phyloP scores from a whole-genome alignment of 2,888 invertebrate genomes.

The Perdita meconis region DNA sequence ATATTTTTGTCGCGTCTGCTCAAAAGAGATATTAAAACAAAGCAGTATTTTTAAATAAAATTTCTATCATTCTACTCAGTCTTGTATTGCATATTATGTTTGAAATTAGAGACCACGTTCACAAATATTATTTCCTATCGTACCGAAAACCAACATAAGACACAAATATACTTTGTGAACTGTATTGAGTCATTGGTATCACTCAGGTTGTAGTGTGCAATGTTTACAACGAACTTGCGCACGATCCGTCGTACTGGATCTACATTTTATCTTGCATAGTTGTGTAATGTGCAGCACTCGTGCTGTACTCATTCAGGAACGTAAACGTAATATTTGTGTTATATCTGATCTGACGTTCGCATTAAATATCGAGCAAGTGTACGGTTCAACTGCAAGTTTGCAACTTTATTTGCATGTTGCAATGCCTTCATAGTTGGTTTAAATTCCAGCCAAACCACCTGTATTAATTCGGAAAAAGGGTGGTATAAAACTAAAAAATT shows the following conservation, averaged over 20 bases:
- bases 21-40: background rate
- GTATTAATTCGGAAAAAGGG: constrained; percentile 93
- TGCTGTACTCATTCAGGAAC: constrained; percentile 20
- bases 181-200: background rate
- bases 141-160: background rate
- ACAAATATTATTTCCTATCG: background rate
- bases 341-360: constrained; percentile 42
- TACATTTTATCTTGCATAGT: constrained; percentile 34
- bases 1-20: constrained; percentile 18
- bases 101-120: background rate
- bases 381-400: too few relatives aligned
- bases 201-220: background rate
- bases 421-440: constrained; percentile 94
- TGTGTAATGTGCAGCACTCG: constrained; percentile 29
- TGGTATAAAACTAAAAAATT: constrained; percentile 75
- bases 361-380: constrained; percentile 70
- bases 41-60: constrained; percentile 24
- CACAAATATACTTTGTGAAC: background rate
- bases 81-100: background rate
- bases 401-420: constrained; percentile 87
- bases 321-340: too few relatives aligned
- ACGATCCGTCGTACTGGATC: background rate
- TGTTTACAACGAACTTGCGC: constrained; percentile 23
- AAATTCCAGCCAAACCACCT: constrained; percentile 89
- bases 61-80: background rate